Evolutionary conservation across 2,797 vertebrate species (phyloP).

Genomic region (Acropternis orthonyx): DNA sequence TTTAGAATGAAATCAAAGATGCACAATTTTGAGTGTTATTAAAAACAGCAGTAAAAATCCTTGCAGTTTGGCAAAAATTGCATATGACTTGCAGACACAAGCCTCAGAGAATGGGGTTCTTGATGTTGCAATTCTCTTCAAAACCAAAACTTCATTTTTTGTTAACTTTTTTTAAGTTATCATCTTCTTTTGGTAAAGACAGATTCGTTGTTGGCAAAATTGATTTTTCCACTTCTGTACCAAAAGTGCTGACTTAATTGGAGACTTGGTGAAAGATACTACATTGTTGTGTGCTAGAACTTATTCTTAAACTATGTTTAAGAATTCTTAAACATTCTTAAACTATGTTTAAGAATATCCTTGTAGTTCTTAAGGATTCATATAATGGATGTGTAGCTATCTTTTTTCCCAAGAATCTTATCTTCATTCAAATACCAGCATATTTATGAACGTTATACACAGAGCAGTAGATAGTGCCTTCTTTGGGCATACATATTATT

Average conservation of each 20-base stretch:
- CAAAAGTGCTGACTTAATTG: not conserved
- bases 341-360: not conserved
- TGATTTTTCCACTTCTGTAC: not conserved
- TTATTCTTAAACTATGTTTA: not conserved
- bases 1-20: not conserved
- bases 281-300: not conserved
- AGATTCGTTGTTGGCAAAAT: not conserved
- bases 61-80: not conserved
- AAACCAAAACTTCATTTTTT: not conserved
- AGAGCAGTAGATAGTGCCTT: not conserved
- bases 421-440: not conserved
- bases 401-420: not conserved
- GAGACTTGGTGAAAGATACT: not conserved
- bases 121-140: not conserved
- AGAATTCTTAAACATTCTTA: not conserved
- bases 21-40: not conserved
- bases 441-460: not conserved
- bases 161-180: not conserved
- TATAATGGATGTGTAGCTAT: not conserved
- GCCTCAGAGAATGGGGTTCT: not conserved
- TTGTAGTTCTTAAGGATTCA: not conserved
- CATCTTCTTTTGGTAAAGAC: not conserved
- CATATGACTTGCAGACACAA: rapidly evolving
- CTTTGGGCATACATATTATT: not conserved
- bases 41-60: not conserved